phyloP scores from a whole-genome alignment of 2,113 vertebrate genomes.

The Sorex fumeus region DNA sequence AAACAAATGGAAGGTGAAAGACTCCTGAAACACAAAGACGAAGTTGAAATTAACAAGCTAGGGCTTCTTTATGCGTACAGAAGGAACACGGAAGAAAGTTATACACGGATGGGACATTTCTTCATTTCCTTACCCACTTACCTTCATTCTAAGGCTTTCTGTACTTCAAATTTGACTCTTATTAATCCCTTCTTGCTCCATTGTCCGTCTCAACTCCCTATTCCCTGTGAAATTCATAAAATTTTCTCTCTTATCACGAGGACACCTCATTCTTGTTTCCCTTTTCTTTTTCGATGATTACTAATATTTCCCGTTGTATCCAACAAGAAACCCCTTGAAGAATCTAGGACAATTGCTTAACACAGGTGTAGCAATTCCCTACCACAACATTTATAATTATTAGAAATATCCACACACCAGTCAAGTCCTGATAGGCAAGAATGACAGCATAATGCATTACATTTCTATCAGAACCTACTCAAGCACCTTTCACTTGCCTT shows the following conservation, averaged over 20 bases:
- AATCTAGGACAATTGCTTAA: no score
- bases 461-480: no score
- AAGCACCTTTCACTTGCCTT: slow-evolving; percentile 8
- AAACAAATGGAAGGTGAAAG: slow-evolving; percentile 13
- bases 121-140: neutral
- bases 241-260: slow-evolving; percentile 55
- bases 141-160: slow-evolving; percentile 1
- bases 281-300: slow-evolving; percentile 30
- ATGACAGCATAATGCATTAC: no score
- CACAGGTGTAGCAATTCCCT: no score
- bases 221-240: neutral
- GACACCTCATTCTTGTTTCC: slow-evolving; percentile 46
- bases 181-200: slow-evolving; percentile 30
- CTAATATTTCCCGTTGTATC: no score
- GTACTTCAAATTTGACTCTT: slow-evolving; percentile 52
- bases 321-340: no score
- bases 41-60: neutral
- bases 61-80: neutral
- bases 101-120: neutral
- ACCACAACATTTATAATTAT: no score
- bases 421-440: no score
- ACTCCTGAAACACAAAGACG: neutral
- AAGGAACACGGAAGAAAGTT: neutral
- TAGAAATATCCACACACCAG: no score
- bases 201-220: slow-evolving; percentile 29